These are phyloP conservation scores for Ceratitis capitata DNA, from an alignment of 1,140 invertebrate genomes.

Conservation along the genomic window DNA sequence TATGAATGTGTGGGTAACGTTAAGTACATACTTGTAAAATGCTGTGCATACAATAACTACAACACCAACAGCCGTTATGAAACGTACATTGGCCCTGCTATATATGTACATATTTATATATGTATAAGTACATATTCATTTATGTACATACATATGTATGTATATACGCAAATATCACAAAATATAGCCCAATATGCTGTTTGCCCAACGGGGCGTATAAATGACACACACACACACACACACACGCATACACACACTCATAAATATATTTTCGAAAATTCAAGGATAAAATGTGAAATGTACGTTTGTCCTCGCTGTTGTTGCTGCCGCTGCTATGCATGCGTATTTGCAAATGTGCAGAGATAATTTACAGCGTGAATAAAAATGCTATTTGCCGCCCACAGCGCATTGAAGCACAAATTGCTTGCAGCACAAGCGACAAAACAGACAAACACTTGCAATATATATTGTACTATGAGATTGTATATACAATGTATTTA, in stretches of 20 bases:
- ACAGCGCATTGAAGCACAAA: background rate
- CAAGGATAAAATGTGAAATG: background rate
- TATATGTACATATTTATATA: too few relatives aligned
- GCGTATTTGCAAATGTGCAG: background rate
- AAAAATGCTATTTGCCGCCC: background rate
- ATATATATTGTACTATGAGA: too few relatives aligned
- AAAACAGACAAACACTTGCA: too few relatives aligned
- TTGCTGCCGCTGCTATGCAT: background rate
- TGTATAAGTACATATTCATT: too few relatives aligned
- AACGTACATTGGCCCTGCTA: background rate
- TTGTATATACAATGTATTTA: too few relatives aligned
- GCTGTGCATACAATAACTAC: background rate
- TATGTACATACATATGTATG: too few relatives aligned
- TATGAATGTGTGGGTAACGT: too few relatives aligned
- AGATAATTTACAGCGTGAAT: background rate
- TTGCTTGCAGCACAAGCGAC: background rate
- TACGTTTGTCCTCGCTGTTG: background rate
- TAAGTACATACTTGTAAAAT: background rate
- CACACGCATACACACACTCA: too few relatives aligned
- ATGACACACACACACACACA: background rate
- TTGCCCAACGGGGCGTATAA: background rate
- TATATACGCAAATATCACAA: background rate
- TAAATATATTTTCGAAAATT: background rate
- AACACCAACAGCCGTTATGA: background rate
- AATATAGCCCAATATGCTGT: background rate